Conservation (phyloP, 2,797 vertebrate species). For the Anomalospiza imberbis region DNA sequence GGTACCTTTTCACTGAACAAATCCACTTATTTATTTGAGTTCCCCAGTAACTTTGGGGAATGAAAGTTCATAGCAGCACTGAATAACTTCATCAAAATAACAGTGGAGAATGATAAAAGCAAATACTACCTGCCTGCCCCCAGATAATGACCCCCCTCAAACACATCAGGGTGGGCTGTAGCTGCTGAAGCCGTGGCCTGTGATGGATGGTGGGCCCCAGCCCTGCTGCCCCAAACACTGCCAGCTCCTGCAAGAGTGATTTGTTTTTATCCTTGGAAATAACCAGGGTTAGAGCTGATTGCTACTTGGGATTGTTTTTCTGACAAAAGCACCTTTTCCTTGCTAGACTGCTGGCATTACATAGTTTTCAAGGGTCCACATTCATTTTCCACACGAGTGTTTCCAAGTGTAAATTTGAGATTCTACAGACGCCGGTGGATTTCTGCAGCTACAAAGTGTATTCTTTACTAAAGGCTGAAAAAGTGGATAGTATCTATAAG, state of each 20-base stretch:
- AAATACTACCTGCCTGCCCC: neutral
- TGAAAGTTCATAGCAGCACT: neutral
- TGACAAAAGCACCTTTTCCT: neutral
- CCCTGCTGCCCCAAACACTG: neutral
- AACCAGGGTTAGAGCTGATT: neutral
- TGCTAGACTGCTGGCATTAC: neutral
- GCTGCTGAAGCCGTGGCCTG: neutral
- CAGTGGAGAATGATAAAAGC: neutral
- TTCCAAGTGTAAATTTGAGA: neutral
- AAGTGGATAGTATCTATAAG: neutral
- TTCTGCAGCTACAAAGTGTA: neutral
- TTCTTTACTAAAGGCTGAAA: neutral
- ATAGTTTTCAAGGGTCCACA: neutral
- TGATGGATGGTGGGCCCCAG: neutral
- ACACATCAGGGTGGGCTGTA: no score
- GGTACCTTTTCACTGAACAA: neutral
- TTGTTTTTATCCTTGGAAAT: neutral
- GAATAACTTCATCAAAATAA: neutral
- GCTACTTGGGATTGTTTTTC: neutral
- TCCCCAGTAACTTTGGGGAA: neutral
- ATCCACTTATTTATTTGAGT: neutral
- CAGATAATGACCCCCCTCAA: neutral
- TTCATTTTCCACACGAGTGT: neutral
- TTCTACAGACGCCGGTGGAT: neutral
- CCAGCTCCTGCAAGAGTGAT: neutral